phyloP scores from a whole-genome alignment of 2,888 invertebrate genomes.

The Tenthredo scrophulariae region DNA sequence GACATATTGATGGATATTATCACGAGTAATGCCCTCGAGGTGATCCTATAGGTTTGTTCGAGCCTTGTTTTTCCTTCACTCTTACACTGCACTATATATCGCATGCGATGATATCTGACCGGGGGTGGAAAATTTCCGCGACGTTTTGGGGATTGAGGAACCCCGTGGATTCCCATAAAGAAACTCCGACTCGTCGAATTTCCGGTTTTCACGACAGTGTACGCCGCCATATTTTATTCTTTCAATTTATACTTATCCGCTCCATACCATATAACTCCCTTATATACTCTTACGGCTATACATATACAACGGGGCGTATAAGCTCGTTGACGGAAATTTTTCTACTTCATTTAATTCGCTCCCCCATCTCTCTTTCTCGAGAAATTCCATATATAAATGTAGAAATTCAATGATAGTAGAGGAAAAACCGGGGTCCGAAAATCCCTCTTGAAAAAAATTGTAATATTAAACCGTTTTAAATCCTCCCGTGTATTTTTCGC shows the following conservation, averaged over 20 bases:
- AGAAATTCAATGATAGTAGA: neutral
- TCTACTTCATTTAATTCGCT: no score
- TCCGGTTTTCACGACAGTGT: constrained; percentile 58
- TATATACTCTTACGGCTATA: neutral
- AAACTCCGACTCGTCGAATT: constrained; percentile 65
- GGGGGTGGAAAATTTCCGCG: neutral
- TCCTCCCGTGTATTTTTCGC: neutral
- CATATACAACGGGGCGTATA: no score
- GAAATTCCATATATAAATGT: neutral
- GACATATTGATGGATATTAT: constrained; percentile 32
- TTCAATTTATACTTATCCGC: constrained; percentile 32
- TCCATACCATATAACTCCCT: neutral
- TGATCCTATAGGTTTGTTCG: constrained; percentile 20
- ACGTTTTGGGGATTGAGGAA: constrained; percentile 29
- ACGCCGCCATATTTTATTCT: constrained; percentile 10
- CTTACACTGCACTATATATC: neutral
- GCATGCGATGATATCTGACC: constrained; percentile 10
- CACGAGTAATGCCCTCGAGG: constrained; percentile 55
- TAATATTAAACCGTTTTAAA: neutral
- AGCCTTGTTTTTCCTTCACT: constrained; percentile 25
- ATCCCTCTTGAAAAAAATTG: neutral
- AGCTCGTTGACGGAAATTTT: no score
- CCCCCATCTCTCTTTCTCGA: no score
- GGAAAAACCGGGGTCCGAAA: neutral
- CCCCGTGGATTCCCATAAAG: constrained; percentile 67